Percentiles rank a stretch among this genome's conserved stretches.
These are phyloP conservation scores for Psophia crepitans DNA, from an alignment of 2,113 vertebrate species.

Conservation along the genomic window DNA sequence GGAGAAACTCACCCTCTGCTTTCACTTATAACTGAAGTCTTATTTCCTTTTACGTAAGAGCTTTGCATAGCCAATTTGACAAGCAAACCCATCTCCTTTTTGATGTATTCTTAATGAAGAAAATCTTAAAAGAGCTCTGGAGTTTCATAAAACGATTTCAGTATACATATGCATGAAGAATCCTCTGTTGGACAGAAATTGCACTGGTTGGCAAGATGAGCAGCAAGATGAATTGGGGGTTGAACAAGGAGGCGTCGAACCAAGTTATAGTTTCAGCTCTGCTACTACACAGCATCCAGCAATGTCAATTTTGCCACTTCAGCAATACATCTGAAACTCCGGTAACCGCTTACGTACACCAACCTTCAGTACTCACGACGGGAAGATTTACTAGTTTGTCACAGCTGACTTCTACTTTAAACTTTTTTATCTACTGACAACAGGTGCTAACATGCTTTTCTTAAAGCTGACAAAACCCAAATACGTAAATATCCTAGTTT, in stretches of 20 bases:
- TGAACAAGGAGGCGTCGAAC: background rate
- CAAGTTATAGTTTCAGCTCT: background rate
- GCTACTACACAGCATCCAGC: background rate
- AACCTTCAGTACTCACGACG: background rate
- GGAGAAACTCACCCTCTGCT: background rate
- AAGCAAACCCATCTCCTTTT: slow-evolving; percentile 7
- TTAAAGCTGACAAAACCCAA: background rate
- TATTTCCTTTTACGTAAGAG: background rate
- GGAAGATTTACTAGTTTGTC: background rate
- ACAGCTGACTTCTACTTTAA: background rate
- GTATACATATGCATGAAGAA: background rate
- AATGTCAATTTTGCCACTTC: background rate
- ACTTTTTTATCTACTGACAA: background rate
- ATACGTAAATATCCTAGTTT: background rate
- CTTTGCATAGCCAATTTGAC: slow-evolving; percentile 4
- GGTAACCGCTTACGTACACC: background rate
- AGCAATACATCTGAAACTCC: background rate
- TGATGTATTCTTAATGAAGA: slow-evolving; percentile 3
- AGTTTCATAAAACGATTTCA: background rate
- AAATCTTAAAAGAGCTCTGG: background rate
- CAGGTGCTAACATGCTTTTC: background rate
- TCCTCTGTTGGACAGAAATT: background rate
- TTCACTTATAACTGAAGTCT: background rate
- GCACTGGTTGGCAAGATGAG: background rate
- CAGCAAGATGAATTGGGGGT: background rate